A percentile compares a stretch with the other conserved stretches of the same genome.
Conservation (phyloP, 2,797 vertebrate genomes). For the Hoplostethus atlanticus region DNA sequence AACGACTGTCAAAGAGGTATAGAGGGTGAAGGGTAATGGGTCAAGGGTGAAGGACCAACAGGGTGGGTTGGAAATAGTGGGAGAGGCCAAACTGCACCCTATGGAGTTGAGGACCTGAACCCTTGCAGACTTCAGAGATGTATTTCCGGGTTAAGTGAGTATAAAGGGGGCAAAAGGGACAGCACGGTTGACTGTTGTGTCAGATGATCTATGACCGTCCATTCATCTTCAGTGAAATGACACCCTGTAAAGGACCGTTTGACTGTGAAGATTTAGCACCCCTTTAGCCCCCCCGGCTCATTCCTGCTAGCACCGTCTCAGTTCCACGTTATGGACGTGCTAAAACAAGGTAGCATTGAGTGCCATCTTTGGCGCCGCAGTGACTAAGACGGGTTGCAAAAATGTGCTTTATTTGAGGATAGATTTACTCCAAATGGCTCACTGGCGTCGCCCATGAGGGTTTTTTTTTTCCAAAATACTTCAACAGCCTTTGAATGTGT, state of each 20-base stretch:
- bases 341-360: slow-evolving; percentile 32
- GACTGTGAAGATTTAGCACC: slow-evolving; percentile 49
- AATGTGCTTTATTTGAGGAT: slow-evolving; percentile 8
- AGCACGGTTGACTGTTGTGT: no score
- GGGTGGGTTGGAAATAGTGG: no score
- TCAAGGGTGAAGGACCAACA: no score
- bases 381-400: background rate
- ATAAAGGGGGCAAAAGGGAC: no score
- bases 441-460: background rate
- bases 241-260: slow-evolving; percentile 42
- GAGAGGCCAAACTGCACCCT: no score
- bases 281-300: slow-evolving; percentile 37
- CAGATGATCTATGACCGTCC: slow-evolving; percentile 39
- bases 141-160: no score
- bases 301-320: slow-evolving; percentile 37
- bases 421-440: slow-evolving; percentile 22
- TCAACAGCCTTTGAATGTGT: background rate
- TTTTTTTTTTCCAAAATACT: slow-evolving; percentile 9
- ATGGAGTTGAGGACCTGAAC: no score
- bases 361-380: slow-evolving; percentile 29
- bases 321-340: slow-evolving; percentile 23
- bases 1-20: no score
- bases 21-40: no score
- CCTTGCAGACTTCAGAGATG: no score
- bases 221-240: slow-evolving; percentile 35